Evolutionary conservation across 2,797 vertebrate genomes (phyloP), one percentile per base, ranked within the genome.

Genomic region (Florisuga fusca): DNA sequence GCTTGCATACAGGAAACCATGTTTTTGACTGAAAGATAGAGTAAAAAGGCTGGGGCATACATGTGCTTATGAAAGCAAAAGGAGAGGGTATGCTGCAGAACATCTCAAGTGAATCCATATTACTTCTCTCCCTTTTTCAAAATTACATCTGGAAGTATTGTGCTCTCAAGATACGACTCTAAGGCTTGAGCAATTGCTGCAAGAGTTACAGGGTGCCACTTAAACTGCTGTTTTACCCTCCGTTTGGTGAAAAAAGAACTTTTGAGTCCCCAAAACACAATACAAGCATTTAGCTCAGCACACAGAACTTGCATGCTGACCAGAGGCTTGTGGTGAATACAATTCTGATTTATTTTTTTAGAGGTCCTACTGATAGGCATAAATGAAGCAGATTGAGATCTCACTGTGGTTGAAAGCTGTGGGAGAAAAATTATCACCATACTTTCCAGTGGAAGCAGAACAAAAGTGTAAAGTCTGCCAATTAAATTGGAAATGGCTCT

Each of bases 1-100:
- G 63, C 67, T 90, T 95, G 59, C 91, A 69, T 97, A 97, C 96
- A 97, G 97, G 97, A 98, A 98, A 97, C 75, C 38, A 59, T 96
- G 85, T 84, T 93, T 96, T 81, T 92, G 34, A 92, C 89, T 92
- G 93, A 87, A 84, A 92, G 90, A 45, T 95, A 80, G 31, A 73
- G 82, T 97, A 92, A 91, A 97, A 96, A 92, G 96, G 96, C 97
- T 96, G 97, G 89, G 93, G 96, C 96, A 62, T 94, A 87, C 66
- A 34, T 71, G 77, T 93, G 43, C 75, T 76, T 86, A 76, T 55
- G 77, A 96, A 64, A 88, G 75, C 71, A 78, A 77, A 75, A 86
- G 67, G 80, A 20, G 31, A 31, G 26, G 9, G 26, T 78, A 33
- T 46, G 80, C 84, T 57, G 36, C 78, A 79, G 58, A 46, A 34